phyloP scores from a whole-genome alignment of 2,888 invertebrate genomes.

The Brachylomia viminalis region DNA sequence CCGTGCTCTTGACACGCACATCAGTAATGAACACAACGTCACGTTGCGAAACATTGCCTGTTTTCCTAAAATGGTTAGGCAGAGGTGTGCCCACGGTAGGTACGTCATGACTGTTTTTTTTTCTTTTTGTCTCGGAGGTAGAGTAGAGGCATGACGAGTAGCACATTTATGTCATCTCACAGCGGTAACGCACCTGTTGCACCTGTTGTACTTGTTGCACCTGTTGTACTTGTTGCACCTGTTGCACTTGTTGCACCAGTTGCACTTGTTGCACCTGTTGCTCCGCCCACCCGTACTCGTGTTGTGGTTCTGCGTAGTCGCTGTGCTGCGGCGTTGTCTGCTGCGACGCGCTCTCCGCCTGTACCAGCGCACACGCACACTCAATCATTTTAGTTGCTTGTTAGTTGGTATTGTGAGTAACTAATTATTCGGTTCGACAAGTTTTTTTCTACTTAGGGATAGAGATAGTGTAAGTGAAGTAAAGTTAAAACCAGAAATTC shows the following conservation, averaged over 20 bases:
- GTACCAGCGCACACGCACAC: slow-evolving; percentile 45
- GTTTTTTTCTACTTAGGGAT: not conserved
- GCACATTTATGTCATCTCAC: not conserved
- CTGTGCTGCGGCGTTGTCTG: slow-evolving; percentile 74
- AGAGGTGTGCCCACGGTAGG: not conserved
- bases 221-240: no score
- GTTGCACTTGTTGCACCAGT: slow-evolving; percentile 8
- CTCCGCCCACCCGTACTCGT: slow-evolving; percentile 71
- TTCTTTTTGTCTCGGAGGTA: not conserved
- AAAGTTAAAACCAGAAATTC: not conserved
- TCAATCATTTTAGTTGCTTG: slow-evolving; percentile 39
- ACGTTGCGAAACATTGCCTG: not conserved
- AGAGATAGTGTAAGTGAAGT: not conserved
- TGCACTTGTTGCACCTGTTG: slow-evolving; percentile 18
- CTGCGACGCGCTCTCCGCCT: slow-evolving; percentile 58
- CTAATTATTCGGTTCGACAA: not conserved
- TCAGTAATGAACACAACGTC: not conserved
- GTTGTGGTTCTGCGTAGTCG: slow-evolving; percentile 52
- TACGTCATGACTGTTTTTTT: not conserved
- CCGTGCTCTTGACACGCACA: no score
- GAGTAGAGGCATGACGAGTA: not conserved
- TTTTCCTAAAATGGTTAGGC: not conserved
- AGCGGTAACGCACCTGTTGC: not conserved
- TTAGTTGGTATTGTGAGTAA: not conserved
- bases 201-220: no score